Evolutionary conservation across 1,140 invertebrate species (phyloP), one percentile per base, ranked within the genome.

Genomic region (Cydia fagiglandana): DNA sequence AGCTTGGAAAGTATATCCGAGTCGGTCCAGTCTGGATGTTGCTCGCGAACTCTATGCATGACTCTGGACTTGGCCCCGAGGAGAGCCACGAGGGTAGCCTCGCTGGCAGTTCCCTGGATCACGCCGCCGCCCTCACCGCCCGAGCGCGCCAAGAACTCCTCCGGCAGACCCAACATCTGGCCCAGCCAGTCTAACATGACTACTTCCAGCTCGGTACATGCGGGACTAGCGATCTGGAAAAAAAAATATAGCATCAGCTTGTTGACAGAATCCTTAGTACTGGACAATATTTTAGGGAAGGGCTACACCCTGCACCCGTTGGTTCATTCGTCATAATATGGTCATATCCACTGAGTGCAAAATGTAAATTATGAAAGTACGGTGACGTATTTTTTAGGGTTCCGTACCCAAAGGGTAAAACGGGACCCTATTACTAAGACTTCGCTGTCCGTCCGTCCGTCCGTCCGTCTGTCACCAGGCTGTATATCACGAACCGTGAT

Each of bases 181-280:
- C 97, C 98, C 73, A 99, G 91, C 99, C 99, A 99, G 93, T 99
- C 98, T 85, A 99, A 91, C 96, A 99, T 99, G 13, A 98, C 95
- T 15, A 99, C 98, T 94, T 99, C 99, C 56, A 99, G 92, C 89
- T 99, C 99, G 0, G 99, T 99, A 86, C 98, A 99, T 2, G 98
- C 98, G 0, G 99, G 99, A 93, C 97, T 98, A 0, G 98, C 95
- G 73, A 98, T 98, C 98, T 98, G 83, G 28, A 93, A 86, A 77
- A 64, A 45, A 77, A 4, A 24, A 15, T 6, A 17, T 17, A n/a
- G 17, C 15, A 53, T 17, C 2, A 53, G 15, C 50, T 12, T n/a
- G 50, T 53, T 53, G 6, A 15, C 45, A 15, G 13, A 47, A 13
- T 47, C 13, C 10, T 47, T 13, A 47, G 45, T 47, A 47, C 12